Evolutionary conservation across 2,888 invertebrate genomes (phyloP).

Genomic region (Hoplodrina ambigua): DNA sequence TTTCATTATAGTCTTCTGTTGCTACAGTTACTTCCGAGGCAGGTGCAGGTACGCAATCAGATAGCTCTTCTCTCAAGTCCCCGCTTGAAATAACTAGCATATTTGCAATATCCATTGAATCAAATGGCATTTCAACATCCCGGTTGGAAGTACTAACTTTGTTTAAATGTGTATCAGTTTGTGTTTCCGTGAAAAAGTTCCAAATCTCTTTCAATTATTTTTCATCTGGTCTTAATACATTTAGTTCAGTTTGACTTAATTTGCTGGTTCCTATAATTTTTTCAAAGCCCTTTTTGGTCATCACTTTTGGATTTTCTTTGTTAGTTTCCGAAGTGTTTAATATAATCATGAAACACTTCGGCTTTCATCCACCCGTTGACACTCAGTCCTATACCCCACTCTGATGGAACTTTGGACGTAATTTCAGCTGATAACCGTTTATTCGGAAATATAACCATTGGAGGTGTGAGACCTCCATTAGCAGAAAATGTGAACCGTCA

Average conservation of each 20-base stretch:
- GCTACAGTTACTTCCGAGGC: slow-evolving; percentile 22
- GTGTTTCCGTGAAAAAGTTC: slow-evolving; percentile 19
- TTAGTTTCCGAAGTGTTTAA: slow-evolving; percentile 57
- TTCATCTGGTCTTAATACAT: slow-evolving; percentile 8
- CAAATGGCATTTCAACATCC: slow-evolving; percentile 15
- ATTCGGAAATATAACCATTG: slow-evolving; percentile 55
- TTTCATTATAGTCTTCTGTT: neutral
- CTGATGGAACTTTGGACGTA: slow-evolving; percentile 66
- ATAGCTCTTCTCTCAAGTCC: slow-evolving; percentile 26
- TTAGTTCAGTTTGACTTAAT: slow-evolving; percentile 3
- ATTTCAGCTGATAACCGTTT: slow-evolving; percentile 72
- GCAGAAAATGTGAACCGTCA: slow-evolving; percentile 3
- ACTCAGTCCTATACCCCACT: slow-evolving; percentile 74
- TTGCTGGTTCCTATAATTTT: no score
- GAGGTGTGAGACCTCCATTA: neutral
- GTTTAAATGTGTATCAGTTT: slow-evolving; percentile 21
- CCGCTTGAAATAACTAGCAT: slow-evolving; percentile 24
- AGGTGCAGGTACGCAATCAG: slow-evolving; percentile 28
- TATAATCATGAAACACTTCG: slow-evolving; percentile 76
- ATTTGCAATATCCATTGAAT: slow-evolving; percentile 18
- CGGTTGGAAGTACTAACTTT: slow-evolving; percentile 19
- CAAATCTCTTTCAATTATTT: slow-evolving; percentile 18
- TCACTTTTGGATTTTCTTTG: slow-evolving; percentile 1
- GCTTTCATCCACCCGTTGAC: slow-evolving; percentile 79
- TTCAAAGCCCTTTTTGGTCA: neutral